Evolutionary conservation across 2,888 invertebrate species (phyloP).

Genomic region (Hirtodrosophila alboralis): DNA sequence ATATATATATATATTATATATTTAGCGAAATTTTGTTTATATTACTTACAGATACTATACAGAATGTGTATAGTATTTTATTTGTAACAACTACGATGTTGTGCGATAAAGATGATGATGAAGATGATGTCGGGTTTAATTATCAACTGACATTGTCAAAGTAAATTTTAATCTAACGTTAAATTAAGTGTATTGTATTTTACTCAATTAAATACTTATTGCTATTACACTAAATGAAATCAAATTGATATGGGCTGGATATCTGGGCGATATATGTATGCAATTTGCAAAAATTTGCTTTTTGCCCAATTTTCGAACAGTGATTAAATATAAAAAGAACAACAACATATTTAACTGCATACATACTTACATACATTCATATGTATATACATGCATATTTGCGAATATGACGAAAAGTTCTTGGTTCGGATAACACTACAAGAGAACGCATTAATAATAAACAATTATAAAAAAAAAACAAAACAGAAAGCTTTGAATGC

Average conservation of each 20-base stretch:
- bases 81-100: not conserved
- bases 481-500: slow-evolving; percentile 13
- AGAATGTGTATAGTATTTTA: not conserved
- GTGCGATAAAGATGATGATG: too few relatives aligned
- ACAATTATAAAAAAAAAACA: slow-evolving; percentile 7
- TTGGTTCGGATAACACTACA: slow-evolving; percentile 9
- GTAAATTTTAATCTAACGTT: not conserved
- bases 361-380: slow-evolving; percentile 4
- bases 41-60: not conserved
- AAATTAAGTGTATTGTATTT: slow-evolving; percentile 8
- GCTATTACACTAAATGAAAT: not conserved
- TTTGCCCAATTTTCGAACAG: too few relatives aligned
- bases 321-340: too few relatives aligned
- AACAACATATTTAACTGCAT: not conserved
- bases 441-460: not conserved
- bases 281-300: too few relatives aligned
- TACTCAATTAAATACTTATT: slow-evolving; percentile 16
- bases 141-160: not conserved
- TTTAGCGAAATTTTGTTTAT: not conserved
- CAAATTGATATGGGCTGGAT: too few relatives aligned
- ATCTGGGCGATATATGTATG: too few relatives aligned
- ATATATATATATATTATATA: too few relatives aligned
- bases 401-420: not conserved
- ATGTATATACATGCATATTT: slow-evolving; percentile 18
- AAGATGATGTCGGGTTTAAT: too few relatives aligned